Evolutionary conservation across 2,113 vertebrate genomes (phyloP), one percentile per base, ranked within the genome.

Genomic region (Pangasianodon hypophthalmus): DNA sequence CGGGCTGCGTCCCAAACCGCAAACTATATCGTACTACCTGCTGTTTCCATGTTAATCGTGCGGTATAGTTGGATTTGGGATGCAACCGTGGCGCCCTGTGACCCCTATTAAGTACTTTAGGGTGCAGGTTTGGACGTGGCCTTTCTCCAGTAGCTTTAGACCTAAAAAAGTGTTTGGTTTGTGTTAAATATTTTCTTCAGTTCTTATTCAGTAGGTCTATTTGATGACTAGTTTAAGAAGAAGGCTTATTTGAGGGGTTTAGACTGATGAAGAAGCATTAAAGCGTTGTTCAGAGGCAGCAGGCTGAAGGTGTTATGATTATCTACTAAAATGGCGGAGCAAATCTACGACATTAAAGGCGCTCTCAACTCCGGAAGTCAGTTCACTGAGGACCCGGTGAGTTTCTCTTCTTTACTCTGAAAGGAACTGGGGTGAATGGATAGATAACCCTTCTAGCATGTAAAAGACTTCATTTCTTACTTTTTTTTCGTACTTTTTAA

Each of bases 381-480:
- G 91, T 94, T 92, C 89, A 84, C 90, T 50, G 95, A 96, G 88
- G 95, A 96, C 92, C 94, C 94, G 90, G 96, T 96, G 87, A 94
- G 96, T 95, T 19, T 19, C 6, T n/a, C 2, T 13, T 10, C 10
- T 73, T 52, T 21, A 60, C 24, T 41, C 32, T 26, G 14, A 13
- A 21, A 52, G n/a, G 6, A 54, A 52, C 16, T 18, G 18, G 0
- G 48, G 44, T 10, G 9, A 26, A 11, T 48, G 3, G 4, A 48
- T 16, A 29, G 0, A 79, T n/a, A 58, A 32, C 26, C 3, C 18
- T 56, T 19, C 18, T 9, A 54, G 3, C 10, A 82, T 56, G 1
- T n/a, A 32, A 1, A 52, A 18, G 2, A 0, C 26, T 52, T 54
- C 2, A 6, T 62, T 58, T 58, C 8, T 18, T 24, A 9, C 13